These are phyloP conservation scores for Aphaenogaster floridana DNA, from an alignment of 1,140 invertebrate species.

Conservation along the genomic window DNA sequence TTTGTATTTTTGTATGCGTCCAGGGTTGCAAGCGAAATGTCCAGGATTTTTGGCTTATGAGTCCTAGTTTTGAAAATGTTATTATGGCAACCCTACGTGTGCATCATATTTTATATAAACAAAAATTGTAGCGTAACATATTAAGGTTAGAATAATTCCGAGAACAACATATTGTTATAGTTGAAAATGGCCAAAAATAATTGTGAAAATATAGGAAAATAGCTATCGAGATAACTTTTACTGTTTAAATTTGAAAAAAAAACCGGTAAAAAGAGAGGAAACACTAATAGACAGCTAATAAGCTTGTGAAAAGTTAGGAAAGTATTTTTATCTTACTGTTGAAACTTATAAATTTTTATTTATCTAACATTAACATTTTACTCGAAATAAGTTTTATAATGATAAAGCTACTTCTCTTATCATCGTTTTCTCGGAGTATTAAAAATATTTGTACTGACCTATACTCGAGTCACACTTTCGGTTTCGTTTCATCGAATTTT, in stretches of 20 bases:
- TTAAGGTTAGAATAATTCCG: not conserved
- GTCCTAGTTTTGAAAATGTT: too few species aligned
- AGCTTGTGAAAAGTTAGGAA: not conserved
- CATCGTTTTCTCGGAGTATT: not conserved
- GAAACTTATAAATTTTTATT: not conserved
- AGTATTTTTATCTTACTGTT: not conserved
- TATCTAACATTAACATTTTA: not conserved
- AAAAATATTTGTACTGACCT: not conserved
- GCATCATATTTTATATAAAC: too few species aligned
- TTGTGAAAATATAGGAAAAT: not conserved
- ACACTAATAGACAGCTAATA: not conserved
- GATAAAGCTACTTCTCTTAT: not conserved
- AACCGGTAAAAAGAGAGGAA: too few species aligned
- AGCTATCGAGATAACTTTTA: not conserved
- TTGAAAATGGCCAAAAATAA: not conserved
- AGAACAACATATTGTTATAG: not conserved
- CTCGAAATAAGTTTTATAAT: not conserved
- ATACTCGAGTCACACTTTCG: slow-evolving; percentile 33
- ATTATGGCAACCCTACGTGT: too few species aligned
- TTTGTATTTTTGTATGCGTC: too few species aligned
- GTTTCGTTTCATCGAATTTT: slow-evolving; percentile 10
- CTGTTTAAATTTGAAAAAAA: not conserved
- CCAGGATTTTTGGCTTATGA: too few species aligned
- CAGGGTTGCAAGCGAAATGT: too few species aligned
- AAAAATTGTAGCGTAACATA: not conserved